A percentile compares a stretch with the other conserved stretches of the same genome.
Conservation (phyloP, 1,140 invertebrate species). For the fruit fly (Drosophila melanogaster) region DNA sequence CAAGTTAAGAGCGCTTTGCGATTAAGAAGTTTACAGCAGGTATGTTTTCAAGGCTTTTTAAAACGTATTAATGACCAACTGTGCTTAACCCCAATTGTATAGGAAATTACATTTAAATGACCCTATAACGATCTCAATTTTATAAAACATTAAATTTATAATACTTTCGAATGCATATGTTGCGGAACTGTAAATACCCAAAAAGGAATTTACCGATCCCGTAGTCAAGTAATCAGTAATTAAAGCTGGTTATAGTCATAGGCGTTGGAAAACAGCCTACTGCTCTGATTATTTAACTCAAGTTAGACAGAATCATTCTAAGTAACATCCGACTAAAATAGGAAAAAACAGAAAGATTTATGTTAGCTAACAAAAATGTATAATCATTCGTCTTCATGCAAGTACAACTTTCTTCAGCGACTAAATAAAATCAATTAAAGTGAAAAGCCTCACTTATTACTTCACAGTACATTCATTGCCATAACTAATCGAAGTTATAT, state of each 20-base stretch:
- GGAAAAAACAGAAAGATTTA: constrained; percentile 11
- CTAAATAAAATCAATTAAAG: constrained; percentile 29
- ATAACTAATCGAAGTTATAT: constrained; percentile 47
- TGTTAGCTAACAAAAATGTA: constrained; percentile 58
- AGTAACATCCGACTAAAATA: constrained; percentile 59
- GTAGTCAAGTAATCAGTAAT: constrained; percentile 30
- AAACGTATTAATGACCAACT: constrained; percentile 49
- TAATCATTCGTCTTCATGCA: constrained; percentile 78
- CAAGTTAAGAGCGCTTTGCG: constrained; percentile 62
- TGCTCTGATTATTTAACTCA: constrained; percentile 51
- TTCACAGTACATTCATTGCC: constrained; percentile 52
- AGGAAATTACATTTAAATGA: constrained; percentile 20
- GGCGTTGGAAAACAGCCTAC: constrained; percentile 42
- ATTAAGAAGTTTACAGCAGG: constrained; percentile 54
- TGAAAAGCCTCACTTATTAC: constrained; percentile 20
- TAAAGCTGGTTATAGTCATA: constrained; percentile 56
- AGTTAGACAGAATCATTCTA: constrained; percentile 57
- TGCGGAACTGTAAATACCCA: constrained; percentile 72
- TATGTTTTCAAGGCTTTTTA: constrained; percentile 52
- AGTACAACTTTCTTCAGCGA: constrained; percentile 68
- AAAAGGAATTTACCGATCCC: constrained; percentile 33
- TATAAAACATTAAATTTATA: constrained; percentile 24
- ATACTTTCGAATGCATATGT: constrained; percentile 21
- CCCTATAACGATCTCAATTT: constrained; percentile 11
- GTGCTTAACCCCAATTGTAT: constrained; percentile 48